These are phyloP conservation scores for Drosophila infuscata DNA, from an alignment of 2,888 invertebrate genomes.

Conservation along the genomic window DNA sequence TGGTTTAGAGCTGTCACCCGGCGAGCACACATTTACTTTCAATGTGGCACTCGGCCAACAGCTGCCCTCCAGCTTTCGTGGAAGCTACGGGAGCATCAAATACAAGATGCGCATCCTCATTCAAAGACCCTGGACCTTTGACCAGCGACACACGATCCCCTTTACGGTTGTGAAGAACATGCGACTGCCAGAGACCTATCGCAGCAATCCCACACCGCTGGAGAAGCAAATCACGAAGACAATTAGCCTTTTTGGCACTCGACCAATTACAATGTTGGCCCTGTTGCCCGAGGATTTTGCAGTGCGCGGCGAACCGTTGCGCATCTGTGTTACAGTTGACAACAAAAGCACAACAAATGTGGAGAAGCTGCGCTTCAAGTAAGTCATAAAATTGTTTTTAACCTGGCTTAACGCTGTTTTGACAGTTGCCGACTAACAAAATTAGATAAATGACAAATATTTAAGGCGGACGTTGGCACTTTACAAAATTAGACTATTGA, in stretches of 20 bases:
- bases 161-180: slow-evolving; percentile 82
- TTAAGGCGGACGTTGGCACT: too few relatives aligned
- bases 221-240: slow-evolving; percentile 83
- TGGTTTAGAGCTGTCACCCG: slow-evolving; percentile 82
- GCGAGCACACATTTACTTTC: slow-evolving; percentile 82
- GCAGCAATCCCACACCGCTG: slow-evolving; percentile 71
- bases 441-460: too few relatives aligned
- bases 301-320: slow-evolving; percentile 81
- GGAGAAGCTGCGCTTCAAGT: slow-evolving; percentile 84
- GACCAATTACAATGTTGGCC: slow-evolving; percentile 83
- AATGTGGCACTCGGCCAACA: slow-evolving; percentile 77
- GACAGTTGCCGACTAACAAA: neutral
- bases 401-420: neutral
- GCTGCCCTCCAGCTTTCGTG: slow-evolving; percentile 84
- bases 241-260: slow-evolving; percentile 82
- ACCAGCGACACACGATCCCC: slow-evolving; percentile 83
- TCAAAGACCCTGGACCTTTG: slow-evolving; percentile 84
- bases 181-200: slow-evolving; percentile 69
- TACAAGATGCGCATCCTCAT: slow-evolving; percentile 84
- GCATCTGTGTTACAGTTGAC: slow-evolving; percentile 83
- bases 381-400: slow-evolving; percentile 11
- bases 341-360: slow-evolving; percentile 84
- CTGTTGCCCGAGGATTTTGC: slow-evolving; percentile 81
- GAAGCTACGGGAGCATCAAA: slow-evolving; percentile 84
- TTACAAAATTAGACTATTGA: neutral